Base-by-base conservation (phyloP, 2,113 vertebrate species). In the Dryoscopus gambensis region DNA sequence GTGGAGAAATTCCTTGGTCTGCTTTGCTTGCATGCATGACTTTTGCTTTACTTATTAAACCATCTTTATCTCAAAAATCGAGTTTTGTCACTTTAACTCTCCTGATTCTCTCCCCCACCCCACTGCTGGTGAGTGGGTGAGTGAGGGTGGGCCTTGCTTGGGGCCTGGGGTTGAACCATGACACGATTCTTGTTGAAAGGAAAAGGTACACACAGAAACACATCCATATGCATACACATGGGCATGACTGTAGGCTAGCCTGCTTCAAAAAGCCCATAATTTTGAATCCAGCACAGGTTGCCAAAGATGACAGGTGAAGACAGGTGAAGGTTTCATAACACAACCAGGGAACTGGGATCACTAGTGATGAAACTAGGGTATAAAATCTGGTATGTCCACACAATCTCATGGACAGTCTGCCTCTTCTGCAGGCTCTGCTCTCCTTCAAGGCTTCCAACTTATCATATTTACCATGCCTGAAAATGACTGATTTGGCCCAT, bases 51-150 rank as follows among this genome's bases (percentile, higher is more conserved):
- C 31, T 42, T 60, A 21, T 47, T 10, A 53, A 60, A 35, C 46
- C 5, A 2, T 17, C 21, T 53, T 53, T 47, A 73, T 24, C 46
- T 53, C 46, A 60, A 47, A 18, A 12, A 28, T 23, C 0, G 1
- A 27, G 1, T 60, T 47, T 73, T 60, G 10, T 31, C 46, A 35
- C 24, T 65, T 46, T 31, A 31, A 27, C 52, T 53, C 24, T 30
- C 18, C 11, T 8, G 5, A 40, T 46, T 27, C 52, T 35, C 21
- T 67, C 47, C 17, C n/a, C 17, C 11, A 19, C 5, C 21, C 11
- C 55, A 31, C 30, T 5, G 6, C 21, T 5, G 25, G 5, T 27
- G 52, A 14, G n/a, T 6, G n/a, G 21, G 27, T 24, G 21, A 39
- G 82, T 2, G 19, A 12, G 5, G n/a, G 11, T 6, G 6, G 25